Percentiles rank a stretch among this genome's conserved stretches.
phyloP scores from a whole-genome alignment of 2,797 vertebrate genomes.

The Peromyscus eremicus region DNA sequence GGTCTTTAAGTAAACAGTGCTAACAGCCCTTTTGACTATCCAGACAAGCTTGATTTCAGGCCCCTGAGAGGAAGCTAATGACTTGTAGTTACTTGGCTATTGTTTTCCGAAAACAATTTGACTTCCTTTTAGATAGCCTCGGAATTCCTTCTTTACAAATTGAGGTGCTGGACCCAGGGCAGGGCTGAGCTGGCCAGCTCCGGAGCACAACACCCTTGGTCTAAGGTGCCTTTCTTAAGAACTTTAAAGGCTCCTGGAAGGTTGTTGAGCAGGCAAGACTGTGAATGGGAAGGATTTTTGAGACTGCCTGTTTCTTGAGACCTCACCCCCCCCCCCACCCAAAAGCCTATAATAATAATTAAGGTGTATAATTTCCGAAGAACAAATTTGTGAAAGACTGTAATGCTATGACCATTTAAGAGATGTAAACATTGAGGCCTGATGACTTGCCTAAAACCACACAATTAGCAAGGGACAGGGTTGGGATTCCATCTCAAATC shows the following conservation, averaged over 20 bases:
- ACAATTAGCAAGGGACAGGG: neutral
- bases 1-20: conserved; percentile 87
- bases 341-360: neutral
- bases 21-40: conserved; percentile 82
- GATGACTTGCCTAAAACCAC: neutral
- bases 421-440: neutral
- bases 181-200: conserved; percentile 87
- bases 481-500: neutral
- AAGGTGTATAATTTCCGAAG: neutral
- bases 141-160: conserved; percentile 94
- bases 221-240: conserved; percentile 88
- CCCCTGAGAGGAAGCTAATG: conserved; percentile 88
- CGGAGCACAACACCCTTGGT: conserved; percentile 87
- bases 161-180: conserved; percentile 87
- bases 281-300: conserved; percentile 47
- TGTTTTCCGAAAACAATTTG: conserved; percentile 98
- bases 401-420: neutral
- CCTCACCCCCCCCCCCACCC: neutral
- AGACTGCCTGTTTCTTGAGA: neutral
- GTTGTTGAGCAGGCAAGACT: conserved; percentile 80
- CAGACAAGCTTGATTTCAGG: conserved; percentile 81
- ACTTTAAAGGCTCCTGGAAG: conserved; percentile 83
- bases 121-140: conserved; percentile 94
- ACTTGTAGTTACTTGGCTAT: conserved; percentile 92
- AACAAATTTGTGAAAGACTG: neutral